Conservation (phyloP, 2,797 vertebrate species). For the Paramormyrops hopkinsi region DNA sequence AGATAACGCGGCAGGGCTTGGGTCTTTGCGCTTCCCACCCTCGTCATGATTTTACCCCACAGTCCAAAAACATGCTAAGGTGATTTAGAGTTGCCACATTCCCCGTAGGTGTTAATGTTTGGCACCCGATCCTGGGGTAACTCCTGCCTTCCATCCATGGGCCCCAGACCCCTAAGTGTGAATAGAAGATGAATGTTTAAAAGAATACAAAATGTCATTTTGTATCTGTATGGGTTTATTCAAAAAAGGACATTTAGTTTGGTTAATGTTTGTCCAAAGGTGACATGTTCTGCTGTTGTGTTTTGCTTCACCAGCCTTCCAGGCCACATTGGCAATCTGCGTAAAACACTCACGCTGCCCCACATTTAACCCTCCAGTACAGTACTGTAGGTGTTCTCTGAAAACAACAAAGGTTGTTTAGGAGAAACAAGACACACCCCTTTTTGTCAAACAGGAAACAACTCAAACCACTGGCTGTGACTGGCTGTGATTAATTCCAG, state of each 20-base stretch:
- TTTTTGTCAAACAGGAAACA: slow-evolving; percentile 47
- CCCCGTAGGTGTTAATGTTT: background rate
- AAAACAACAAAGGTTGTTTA: background rate
- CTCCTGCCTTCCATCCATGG: background rate
- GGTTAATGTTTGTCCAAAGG: background rate
- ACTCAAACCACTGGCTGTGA: slow-evolving; percentile 23
- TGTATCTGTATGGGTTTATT: background rate
- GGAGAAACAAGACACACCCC: slow-evolving; percentile 20
- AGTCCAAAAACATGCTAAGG: background rate
- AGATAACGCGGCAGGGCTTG: background rate
- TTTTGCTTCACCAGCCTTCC: background rate
- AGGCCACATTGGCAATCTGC: background rate
- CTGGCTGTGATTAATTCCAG: slow-evolving; percentile 32
- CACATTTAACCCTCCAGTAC: background rate
- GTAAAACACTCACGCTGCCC: background rate
- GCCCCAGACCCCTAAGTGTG: background rate
- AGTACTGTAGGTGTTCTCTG: background rate
- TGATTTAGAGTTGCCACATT: background rate
- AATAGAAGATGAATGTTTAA: background rate
- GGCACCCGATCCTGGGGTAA: background rate
- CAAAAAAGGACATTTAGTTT: background rate
- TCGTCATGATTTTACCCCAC: background rate
- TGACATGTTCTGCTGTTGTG: background rate
- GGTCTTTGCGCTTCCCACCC: background rate
- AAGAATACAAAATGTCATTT: background rate